Conservation (phyloP, 1,140 invertebrate species). For the Zaprionus kolodkinae region DNA sequence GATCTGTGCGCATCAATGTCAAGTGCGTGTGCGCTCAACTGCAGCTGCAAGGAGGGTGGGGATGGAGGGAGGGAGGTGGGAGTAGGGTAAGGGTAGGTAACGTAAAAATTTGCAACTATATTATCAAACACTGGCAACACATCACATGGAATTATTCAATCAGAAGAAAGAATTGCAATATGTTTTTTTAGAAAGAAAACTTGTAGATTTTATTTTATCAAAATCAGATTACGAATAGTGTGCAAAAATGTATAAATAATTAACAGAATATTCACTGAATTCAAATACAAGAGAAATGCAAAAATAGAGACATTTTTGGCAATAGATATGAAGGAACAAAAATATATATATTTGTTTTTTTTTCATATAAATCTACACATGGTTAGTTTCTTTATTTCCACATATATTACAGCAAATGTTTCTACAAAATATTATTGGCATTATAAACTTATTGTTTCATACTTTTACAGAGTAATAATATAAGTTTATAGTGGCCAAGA, state of each 20-base stretch:
- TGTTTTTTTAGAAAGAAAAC: not conserved
- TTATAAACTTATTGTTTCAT: too few species aligned
- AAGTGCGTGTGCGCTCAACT: constrained; percentile 21
- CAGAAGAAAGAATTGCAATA: not conserved
- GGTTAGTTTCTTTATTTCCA: too few species aligned
- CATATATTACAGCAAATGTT: too few species aligned
- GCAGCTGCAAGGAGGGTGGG: not conserved
- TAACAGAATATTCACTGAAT: not conserved
- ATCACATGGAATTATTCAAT: constrained; percentile 1
- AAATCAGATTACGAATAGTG: constrained; percentile 3
- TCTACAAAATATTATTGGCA: too few species aligned
- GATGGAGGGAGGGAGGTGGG: not conserved
- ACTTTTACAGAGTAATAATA: too few species aligned
- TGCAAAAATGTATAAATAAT: not conserved
- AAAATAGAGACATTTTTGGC: not conserved
- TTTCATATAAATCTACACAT: not conserved
- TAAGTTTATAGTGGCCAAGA: too few species aligned
- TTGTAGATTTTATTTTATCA: not conserved
- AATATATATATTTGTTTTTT: not conserved
- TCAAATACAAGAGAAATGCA: not conserved
- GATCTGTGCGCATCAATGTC: constrained; percentile 68
- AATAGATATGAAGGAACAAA: not conserved
- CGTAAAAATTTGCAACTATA: not conserved
- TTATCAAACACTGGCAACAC: not conserved
- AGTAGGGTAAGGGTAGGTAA: not conserved